phyloP scores from a whole-genome alignment of 2,888 invertebrate species.

The Oxyteleia sp. region DNA sequence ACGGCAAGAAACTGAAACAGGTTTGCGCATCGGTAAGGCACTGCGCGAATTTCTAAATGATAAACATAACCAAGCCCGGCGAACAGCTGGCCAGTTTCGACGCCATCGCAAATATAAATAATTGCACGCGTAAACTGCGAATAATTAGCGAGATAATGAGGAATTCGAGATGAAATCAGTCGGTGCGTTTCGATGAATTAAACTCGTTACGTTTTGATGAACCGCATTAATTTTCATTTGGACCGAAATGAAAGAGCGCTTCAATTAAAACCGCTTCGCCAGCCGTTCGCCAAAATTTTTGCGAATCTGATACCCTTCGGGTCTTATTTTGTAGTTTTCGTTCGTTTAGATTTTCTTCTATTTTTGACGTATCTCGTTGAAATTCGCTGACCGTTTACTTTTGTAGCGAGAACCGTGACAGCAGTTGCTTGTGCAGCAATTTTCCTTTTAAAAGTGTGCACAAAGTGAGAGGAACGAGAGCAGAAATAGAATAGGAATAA shows the following conservation, averaged over 20 bases:
- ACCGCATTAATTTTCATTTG: neutral
- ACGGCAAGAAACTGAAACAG: conserved; percentile 38
- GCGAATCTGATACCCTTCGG: neutral
- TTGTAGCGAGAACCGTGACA: conserved; percentile 48
- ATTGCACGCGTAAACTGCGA: neutral
- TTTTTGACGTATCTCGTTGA: conserved; percentile 62
- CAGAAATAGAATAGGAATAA: conserved; percentile 74
- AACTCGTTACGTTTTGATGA: neutral
- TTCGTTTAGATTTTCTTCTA: conserved; percentile 29
- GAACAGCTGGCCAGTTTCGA: conserved; percentile 17
- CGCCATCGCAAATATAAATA: conserved; percentile 1
- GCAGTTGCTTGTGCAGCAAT: conserved; percentile 63
- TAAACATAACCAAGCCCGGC: conserved; percentile 21
- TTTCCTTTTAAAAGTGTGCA: conserved; percentile 71
- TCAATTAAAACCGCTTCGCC: neutral
- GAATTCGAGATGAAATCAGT: neutral
- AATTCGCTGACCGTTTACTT: conserved; percentile 68
- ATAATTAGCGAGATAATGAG: neutral
- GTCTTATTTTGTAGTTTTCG: neutral
- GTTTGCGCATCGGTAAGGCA: conserved; percentile 24
- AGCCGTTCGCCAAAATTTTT: neutral
- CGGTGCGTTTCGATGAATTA: neutral
- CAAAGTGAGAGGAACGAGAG: conserved; percentile 73
- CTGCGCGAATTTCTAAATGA: conserved; percentile 42
- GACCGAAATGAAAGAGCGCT: neutral